A percentile compares a stretch with the other conserved stretches of the same genome.
Conservation (phyloP, 2,113 vertebrate species). For the Lathamus discolor region DNA sequence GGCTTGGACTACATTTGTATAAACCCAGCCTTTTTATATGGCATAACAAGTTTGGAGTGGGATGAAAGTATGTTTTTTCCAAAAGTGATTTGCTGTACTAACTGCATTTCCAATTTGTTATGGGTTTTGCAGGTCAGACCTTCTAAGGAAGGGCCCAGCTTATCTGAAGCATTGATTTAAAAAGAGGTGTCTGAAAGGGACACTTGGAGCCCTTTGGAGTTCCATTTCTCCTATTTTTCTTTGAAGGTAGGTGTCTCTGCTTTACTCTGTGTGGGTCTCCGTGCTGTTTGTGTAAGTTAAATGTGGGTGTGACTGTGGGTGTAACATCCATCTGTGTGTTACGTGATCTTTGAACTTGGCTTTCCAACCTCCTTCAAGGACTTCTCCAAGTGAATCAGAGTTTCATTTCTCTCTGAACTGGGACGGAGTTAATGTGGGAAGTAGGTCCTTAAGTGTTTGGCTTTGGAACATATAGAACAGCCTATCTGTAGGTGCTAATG, state of each 20-base stretch:
- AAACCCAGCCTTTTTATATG: background rate
- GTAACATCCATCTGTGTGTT: background rate
- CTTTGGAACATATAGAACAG: background rate
- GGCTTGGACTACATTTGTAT: fast-evolving
- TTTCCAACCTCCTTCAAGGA: background rate
- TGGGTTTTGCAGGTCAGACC: background rate
- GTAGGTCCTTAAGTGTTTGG: background rate
- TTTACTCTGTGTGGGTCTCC: background rate
- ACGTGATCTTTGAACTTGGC: background rate
- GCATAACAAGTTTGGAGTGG: background rate
- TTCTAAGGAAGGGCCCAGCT: background rate
- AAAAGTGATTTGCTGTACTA: background rate
- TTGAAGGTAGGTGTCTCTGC: background rate
- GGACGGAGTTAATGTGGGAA: background rate
- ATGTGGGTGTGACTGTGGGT: background rate
- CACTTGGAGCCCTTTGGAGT: background rate
- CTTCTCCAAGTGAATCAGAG: background rate
- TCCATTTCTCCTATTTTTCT: background rate
- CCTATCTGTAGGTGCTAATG: background rate
- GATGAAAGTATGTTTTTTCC: background rate
- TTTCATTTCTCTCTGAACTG: background rate
- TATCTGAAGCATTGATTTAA: background rate
- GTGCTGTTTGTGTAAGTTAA: background rate
- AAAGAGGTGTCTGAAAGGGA: background rate
- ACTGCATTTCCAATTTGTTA: background rate